A percentile compares a stretch with the other conserved stretches of the same genome.
These are phyloP conservation scores for Microtus pennsylvanicus DNA, from an alignment of 2,113 vertebrate genomes.

Conservation along the genomic window DNA sequence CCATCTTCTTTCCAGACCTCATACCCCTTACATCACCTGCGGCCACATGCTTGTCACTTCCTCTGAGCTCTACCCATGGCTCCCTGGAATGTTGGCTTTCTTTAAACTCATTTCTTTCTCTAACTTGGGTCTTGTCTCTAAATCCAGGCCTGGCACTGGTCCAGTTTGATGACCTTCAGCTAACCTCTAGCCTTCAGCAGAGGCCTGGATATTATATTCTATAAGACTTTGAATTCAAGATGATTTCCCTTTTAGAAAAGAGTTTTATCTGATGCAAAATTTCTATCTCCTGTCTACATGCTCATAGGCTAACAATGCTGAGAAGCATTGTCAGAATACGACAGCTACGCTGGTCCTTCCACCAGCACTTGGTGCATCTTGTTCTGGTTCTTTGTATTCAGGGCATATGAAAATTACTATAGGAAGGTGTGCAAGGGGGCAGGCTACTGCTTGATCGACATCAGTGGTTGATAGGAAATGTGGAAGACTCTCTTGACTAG, in stretches of 20 bases:
- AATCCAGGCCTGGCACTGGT: background rate
- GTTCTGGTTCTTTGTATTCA: conserved; percentile 10
- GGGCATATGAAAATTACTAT: background rate
- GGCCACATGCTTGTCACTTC: background rate
- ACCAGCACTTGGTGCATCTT: background rate
- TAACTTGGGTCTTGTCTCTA: background rate
- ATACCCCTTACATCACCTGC: background rate
- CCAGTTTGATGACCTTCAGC: background rate
- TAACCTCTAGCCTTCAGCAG: background rate
- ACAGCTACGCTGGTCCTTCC: background rate
- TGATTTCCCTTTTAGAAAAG: background rate
- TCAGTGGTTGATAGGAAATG: background rate
- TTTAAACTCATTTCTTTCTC: background rate
- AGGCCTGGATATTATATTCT: background rate
- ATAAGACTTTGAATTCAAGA: conserved; percentile 32
- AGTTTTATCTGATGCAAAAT: background rate
- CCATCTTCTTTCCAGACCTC: background rate
- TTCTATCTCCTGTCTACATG: background rate
- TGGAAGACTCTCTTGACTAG: conserved; percentile 36
- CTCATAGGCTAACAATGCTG: background rate
- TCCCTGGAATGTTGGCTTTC: background rate
- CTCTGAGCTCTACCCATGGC: background rate
- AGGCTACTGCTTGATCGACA: conserved; percentile 1
- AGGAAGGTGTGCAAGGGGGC: background rate
- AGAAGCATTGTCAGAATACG: background rate